Base-by-base conservation (phyloP, 1,140 invertebrate species). In the Lithobius niger region DNA sequence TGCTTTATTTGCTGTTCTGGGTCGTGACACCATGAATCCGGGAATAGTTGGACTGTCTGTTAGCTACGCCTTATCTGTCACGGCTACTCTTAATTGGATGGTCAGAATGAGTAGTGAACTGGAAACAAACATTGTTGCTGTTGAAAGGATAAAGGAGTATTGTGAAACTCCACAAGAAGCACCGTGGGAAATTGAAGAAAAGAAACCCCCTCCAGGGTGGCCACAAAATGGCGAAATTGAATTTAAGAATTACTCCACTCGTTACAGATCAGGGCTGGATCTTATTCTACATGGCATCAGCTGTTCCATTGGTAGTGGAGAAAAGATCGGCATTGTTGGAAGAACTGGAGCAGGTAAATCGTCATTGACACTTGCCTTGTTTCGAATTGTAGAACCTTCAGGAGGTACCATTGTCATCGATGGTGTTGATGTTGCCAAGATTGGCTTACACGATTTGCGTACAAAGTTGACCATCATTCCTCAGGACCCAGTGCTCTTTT, bases 41-140 rank as follows among this genome's bases (percentile, higher is more conserved):
- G 90, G 89, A 44, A 68, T 88, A 44, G 89, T 94, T 45, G 92
- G 92, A 36, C 74, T 96, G 25, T 92, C 89, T 1, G 77, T 96
- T 61, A 90, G 84, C 62, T 95, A 94, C 69, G 85, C 92, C 22
- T 70, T 95, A 50, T 84, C 86, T 77, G 48, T 50, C n/a, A 50
- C 13, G 3, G 19, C 3, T 50, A 26, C 72, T 15, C 61, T 82
- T 27, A 79, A 77, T 63, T 78, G 75, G 75, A 64, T 80, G 58
- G 78, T 82, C 15, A 64, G 78, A 56, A 76, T 78, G 69, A 75
- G 74, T 1, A 73, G 74, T 59, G 80, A 82, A 57, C 63, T 82
- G 45, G 80, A 82, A 64, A 79, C 78, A 1, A 80, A 81, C 66
- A 78, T 82, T 59, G 79, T 82, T 26, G 71, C 79, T 31, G 76